Conservation (phyloP, 2,888 invertebrate genomes). For the Oxyteleia sp. region DNA sequence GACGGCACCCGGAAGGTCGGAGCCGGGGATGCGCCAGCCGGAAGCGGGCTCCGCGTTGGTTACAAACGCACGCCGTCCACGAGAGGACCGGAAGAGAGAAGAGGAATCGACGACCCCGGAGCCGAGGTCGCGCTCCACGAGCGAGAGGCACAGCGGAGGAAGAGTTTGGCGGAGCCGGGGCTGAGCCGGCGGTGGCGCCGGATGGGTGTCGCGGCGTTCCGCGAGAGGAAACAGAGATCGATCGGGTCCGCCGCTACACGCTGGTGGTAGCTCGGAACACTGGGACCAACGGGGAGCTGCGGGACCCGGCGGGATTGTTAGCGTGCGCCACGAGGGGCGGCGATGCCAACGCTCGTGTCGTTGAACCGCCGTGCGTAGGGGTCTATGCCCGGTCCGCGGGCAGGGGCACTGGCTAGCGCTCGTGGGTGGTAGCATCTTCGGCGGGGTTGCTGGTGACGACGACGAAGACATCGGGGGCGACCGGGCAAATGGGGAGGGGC, state of each 20-base stretch:
- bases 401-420: no score
- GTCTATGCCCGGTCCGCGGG: no score
- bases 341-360: slow-evolving; percentile 17
- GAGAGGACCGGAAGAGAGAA: no score
- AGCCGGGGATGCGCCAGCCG: slow-evolving; percentile 3
- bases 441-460: slow-evolving; percentile 1
- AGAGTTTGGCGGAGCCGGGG: no score
- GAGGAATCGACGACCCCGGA: no score
- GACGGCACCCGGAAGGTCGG: not conserved
- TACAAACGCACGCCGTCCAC: no score
- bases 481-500: slow-evolving; percentile 24
- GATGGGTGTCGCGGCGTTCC: not conserved
- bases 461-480: slow-evolving; percentile 12
- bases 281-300: not conserved
- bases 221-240: no score
- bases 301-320: not conserved
- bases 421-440: not conserved
- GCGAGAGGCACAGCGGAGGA: no score
- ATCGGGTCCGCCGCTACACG: slow-evolving; percentile 57
- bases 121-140: no score
- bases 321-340: not conserved
- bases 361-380: slow-evolving; percentile 11
- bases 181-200: not conserved
- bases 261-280: slow-evolving; percentile 51
- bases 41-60: no score